These are phyloP conservation scores for Malthinus seriepunctatus DNA, from an alignment of 2,888 invertebrate species.

Conservation along the genomic window DNA sequence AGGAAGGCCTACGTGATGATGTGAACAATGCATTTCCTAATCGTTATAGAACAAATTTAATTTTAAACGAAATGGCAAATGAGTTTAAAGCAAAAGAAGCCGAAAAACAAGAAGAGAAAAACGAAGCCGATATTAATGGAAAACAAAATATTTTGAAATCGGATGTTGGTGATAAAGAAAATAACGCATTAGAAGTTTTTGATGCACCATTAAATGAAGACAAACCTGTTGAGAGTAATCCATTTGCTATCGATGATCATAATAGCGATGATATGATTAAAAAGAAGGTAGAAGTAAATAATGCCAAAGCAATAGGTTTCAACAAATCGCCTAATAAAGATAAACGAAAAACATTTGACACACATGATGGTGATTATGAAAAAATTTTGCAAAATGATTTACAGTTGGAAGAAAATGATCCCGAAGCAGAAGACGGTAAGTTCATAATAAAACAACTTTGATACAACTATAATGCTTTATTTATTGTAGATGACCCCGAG, in stretches of 20 bases:
- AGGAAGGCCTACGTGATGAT: slow-evolving; percentile 26
- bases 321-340: slow-evolving; percentile 28
- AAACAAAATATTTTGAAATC: slow-evolving; percentile 17
- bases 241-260: slow-evolving; percentile 26
- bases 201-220: slow-evolving; percentile 40
- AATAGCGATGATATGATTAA: slow-evolving; percentile 36
- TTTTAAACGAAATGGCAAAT: slow-evolving; percentile 52
- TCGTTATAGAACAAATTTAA: slow-evolving; percentile 55
- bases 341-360: slow-evolving; percentile 32
- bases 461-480: neutral
- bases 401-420: slow-evolving; percentile 36
- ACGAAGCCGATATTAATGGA: slow-evolving; percentile 29
- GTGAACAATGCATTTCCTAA: slow-evolving; percentile 47
- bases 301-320: slow-evolving; percentile 38
- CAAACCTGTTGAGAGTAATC: slow-evolving; percentile 19
- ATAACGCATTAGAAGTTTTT: slow-evolving; percentile 49
- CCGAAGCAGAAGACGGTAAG: slow-evolving; percentile 56
- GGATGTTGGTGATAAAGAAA: slow-evolving; percentile 43
- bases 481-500: neutral
- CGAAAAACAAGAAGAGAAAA: slow-evolving; percentile 50
- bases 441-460: slow-evolving; percentile 9
- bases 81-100: slow-evolving; percentile 41
- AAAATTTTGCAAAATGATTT: slow-evolving; percentile 39
- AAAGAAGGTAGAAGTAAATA: slow-evolving; percentile 35
- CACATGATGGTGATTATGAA: slow-evolving; percentile 43